A percentile compares a stretch with the other conserved stretches of the same genome.
These are phyloP conservation scores for Acleris literana DNA, from an alignment of 2,888 invertebrate species.

Conservation along the genomic window DNA sequence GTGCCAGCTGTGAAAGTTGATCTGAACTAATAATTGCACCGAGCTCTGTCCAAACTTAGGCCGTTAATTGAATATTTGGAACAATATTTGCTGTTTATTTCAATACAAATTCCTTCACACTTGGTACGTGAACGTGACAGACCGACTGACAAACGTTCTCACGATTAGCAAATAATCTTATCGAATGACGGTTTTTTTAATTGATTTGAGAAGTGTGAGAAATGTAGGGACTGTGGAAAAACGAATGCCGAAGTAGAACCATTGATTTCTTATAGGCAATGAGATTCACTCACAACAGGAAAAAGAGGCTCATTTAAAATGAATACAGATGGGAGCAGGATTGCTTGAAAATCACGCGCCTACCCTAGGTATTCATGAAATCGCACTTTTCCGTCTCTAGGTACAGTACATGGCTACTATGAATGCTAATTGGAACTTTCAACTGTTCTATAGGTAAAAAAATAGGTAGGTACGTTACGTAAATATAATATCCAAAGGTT, in stretches of 20 bases:
- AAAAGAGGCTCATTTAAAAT: too few species aligned
- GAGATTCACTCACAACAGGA: too few species aligned
- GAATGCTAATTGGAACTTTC: too few species aligned
- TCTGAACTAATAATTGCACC: constrained; percentile 32
- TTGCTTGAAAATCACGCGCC: too few species aligned
- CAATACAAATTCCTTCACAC: constrained; percentile 41
- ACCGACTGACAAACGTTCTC: constrained; percentile 36
- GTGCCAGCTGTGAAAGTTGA: constrained; percentile 19
- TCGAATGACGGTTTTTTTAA: constrained; percentile 31
- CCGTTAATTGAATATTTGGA: constrained; percentile 35
- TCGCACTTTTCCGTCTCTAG: too few species aligned
- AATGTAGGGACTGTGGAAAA: neutral
- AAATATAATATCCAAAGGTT: too few species aligned
- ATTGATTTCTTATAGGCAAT: too few species aligned
- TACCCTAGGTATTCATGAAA: too few species aligned
- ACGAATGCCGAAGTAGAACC: neutral
- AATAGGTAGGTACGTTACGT: too few species aligned
- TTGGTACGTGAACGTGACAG: constrained; percentile 33
- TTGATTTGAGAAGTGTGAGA: constrained; percentile 32
- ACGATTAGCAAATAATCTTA: constrained; percentile 37
- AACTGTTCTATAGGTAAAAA: too few species aligned
- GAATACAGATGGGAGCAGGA: too few species aligned
- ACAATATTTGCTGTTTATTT: constrained; percentile 39
- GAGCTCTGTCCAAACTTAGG: constrained; percentile 2
- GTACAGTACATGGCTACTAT: too few species aligned